Evolutionary conservation across 2,888 invertebrate genomes (phyloP).

Genomic region (Kuschelorhynchus macadamiae): DNA sequence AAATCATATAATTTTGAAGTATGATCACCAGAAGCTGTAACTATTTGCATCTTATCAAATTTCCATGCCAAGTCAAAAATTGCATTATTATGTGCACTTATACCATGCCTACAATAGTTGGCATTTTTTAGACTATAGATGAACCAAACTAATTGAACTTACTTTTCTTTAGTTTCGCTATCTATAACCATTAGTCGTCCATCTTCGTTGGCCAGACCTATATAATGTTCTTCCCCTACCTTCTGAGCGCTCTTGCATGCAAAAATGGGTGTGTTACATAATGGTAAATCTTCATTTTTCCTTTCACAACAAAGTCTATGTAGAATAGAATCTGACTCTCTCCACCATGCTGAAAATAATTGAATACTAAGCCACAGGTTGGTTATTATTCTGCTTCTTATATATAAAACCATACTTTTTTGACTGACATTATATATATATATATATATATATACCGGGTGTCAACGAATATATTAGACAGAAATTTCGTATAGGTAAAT

Average conservation of each 20-base stretch:
- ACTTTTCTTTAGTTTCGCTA: conserved; percentile 50
- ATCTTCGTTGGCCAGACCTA: conserved; percentile 90
- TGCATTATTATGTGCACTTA: conserved; percentile 86
- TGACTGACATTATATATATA: no score
- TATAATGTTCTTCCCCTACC: conserved; percentile 72
- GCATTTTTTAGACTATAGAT: no score
- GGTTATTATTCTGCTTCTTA: no score
- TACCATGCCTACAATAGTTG: conserved; percentile 61
- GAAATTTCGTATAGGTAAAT: no score
- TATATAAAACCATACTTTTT: no score
- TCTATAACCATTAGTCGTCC: conserved; percentile 80
- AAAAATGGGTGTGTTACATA: conserved; percentile 79
- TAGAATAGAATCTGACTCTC: conserved; percentile 60
- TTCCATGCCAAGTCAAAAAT: conserved; percentile 93
- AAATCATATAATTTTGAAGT: conserved; percentile 86
- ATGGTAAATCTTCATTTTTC: conserved; percentile 8
- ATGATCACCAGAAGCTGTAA: conserved; percentile 90
- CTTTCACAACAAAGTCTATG: conserved; percentile 25
- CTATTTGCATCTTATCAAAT: conserved; percentile 80
- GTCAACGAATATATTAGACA: no score
- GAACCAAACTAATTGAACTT: no score
- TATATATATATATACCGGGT: no score
- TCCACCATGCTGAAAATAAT: conserved; percentile 71
- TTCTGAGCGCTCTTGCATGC: conserved; percentile 83
- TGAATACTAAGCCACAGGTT: no score